Conservation (phyloP, 1,140 invertebrate species). For the Drosophila bipectinata region DNA sequence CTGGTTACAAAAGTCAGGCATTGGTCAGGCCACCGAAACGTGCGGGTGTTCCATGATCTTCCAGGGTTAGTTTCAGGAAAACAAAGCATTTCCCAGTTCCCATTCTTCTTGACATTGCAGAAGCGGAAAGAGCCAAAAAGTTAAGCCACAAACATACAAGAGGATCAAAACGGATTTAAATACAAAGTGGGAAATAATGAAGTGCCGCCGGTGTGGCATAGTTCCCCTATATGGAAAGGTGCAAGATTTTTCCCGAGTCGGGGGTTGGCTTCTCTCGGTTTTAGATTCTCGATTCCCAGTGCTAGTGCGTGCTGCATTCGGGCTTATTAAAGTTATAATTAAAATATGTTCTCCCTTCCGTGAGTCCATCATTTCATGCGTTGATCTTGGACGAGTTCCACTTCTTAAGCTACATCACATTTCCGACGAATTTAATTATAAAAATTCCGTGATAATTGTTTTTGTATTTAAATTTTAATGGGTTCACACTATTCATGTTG, state of each 20-base stretch:
- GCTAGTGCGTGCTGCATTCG: slow-evolving; percentile 56
- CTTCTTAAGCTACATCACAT: slow-evolving; percentile 32
- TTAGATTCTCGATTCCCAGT: background rate
- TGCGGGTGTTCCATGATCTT: slow-evolving; percentile 62
- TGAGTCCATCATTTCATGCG: slow-evolving; percentile 13
- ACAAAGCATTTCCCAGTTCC: slow-evolving; percentile 24
- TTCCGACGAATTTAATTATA: slow-evolving; percentile 75
- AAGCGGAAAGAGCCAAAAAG: slow-evolving; percentile 80
- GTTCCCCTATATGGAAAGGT: slow-evolving; percentile 22
- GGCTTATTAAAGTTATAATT: slow-evolving; percentile 82
- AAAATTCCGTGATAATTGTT: slow-evolving; percentile 55
- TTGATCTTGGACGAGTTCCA: slow-evolving; percentile 21
- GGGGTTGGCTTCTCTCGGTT: slow-evolving; percentile 29
- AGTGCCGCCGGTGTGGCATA: slow-evolving; percentile 55
- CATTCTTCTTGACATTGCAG: slow-evolving; percentile 30
- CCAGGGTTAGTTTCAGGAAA: slow-evolving; percentile 4
- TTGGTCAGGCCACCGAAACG: slow-evolving; percentile 27
- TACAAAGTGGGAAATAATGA: slow-evolving; percentile 82
- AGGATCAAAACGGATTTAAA: slow-evolving; percentile 82
- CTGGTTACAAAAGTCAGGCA: slow-evolving; percentile 76
- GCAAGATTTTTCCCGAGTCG: slow-evolving; percentile 44
- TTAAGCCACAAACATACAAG: slow-evolving; percentile 82
- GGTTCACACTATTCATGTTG: slow-evolving; percentile 64
- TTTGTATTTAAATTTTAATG: slow-evolving; percentile 73
- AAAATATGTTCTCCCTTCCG: slow-evolving; percentile 59